Evolutionary conservation across 2,888 invertebrate genomes (phyloP).

Genomic region (Actias luna): DNA sequence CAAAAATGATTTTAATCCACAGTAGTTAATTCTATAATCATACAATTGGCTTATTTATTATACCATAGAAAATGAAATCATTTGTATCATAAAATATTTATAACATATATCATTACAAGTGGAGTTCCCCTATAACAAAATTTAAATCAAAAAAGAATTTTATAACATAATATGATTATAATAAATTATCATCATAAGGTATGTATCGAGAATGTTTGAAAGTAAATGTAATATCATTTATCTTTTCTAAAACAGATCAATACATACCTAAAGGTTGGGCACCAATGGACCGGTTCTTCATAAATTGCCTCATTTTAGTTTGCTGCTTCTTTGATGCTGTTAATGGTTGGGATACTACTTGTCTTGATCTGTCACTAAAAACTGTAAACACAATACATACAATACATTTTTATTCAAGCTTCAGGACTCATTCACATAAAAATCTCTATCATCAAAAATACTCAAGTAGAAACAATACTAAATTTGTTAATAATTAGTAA

Average conservation of each 20-base stretch:
- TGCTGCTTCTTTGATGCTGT: conserved; percentile 27
- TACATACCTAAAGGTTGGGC: conserved; percentile 44
- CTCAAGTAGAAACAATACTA: not conserved
- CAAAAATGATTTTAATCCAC: too few species aligned
- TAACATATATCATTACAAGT: too few species aligned
- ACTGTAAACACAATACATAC: conserved; percentile 38
- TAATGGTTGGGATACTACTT: conserved; percentile 66
- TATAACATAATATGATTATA: too few species aligned
- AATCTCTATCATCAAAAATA: not conserved
- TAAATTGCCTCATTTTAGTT: conserved; percentile 38
- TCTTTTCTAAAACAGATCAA: not conserved
- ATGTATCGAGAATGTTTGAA: too few species aligned
- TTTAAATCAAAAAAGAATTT: too few species aligned
- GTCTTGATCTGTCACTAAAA: conserved; percentile 68
- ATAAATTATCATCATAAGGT: too few species aligned
- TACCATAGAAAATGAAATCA: too few species aligned
- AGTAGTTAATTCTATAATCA: too few species aligned
- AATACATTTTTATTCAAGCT: not conserved
- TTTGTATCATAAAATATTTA: too few species aligned
- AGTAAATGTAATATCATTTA: too few species aligned
- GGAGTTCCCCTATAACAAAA: too few species aligned
- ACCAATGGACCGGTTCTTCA: conserved; percentile 52
- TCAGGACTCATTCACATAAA: not conserved
- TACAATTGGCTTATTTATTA: too few species aligned
- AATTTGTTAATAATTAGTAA: not conserved